Base-by-base conservation (phyloP, 2,113 vertebrate species). In the Chlamydotis undulata region DNA sequence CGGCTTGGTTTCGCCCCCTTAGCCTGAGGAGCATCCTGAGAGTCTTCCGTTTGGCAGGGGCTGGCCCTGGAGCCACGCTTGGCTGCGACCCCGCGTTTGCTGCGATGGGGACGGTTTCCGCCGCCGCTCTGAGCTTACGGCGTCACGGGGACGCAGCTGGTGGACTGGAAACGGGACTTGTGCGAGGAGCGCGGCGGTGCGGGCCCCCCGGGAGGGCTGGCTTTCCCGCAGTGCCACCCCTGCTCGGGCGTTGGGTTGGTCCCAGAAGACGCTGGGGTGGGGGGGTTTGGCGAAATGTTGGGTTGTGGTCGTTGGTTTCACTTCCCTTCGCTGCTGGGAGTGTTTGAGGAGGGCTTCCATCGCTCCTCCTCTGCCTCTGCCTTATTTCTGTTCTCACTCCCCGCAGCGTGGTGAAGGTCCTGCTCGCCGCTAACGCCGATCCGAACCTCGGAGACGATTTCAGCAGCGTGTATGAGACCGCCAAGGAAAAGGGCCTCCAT, bases 381-480 rank as follows among this genome's bases (percentile, higher is more conserved):
- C 41, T 82, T n/a, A 9, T 14, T 41, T 61, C 59, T 65, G 21
- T 9, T 83, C 31, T 52, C 0, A 3, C 74, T 65, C 28, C 2
- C 60, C 7, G 23, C 98, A 99, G 99, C 12, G 98, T 98, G 93
- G 98, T 99, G 75, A 98, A 98, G 96, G 95, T 98, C 64, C 98
- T 99, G 59, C 98, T 99, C 1, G 98, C 98, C 22, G 98, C 98
- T 2, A 98, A 98, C 1, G 99, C 99, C 2, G 99, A 99, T 83
- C 99, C 98, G 26, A 99, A 99, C 93, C 98, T 99, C 1, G 99
- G 99, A 4, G 99, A 99, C 14, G 96, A 99, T 68, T 99, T 99
- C 97, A 99, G 98, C 97, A 99, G 98, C 24, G 98, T 99, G 67
- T 99, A 99, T 23, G 99, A 99, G 96, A 98, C 97, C 0, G 99